These are phyloP conservation scores for Leptodactylus fallax DNA, from an alignment of 2,797 vertebrate species.

Conservation along the genomic window DNA sequence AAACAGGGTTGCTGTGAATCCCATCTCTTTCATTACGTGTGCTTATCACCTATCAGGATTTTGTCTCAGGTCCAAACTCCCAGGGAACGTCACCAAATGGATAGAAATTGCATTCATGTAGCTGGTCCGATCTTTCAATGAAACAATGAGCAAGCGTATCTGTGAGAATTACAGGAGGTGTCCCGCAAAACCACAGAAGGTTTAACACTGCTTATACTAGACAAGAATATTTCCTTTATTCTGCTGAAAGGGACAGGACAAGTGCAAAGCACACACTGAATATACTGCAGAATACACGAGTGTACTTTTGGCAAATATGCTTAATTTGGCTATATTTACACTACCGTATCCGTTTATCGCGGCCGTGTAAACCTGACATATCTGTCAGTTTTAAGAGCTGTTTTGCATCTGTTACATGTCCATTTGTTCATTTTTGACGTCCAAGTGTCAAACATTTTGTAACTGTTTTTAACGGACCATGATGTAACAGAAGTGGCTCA, in stretches of 20 bases:
- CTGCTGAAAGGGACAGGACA: neutral
- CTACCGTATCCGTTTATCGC: no score
- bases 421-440: no score
- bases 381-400: no score
- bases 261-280: neutral
- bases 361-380: no score
- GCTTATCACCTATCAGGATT: conserved; percentile 23
- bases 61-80: neutral
- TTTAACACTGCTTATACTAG: neutral
- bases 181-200: neutral
- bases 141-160: conserved; percentile 15
- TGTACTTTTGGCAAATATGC: no score
- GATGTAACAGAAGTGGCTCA: no score
- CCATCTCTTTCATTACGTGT: neutral
- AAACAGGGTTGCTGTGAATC: neutral
- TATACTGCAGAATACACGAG: no score
- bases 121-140: conserved; percentile 20
- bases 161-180: neutral
- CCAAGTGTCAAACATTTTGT: no score
- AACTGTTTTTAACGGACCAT: no score
- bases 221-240: neutral
- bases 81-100: conserved; percentile 12
- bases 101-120: conserved; percentile 28
- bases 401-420: no score
- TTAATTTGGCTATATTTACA: no score